A percentile compares a stretch with the other conserved stretches of the same genome.
phyloP scores from a whole-genome alignment of 2,113 vertebrate genomes.

The Larimichthys polyactis region DNA sequence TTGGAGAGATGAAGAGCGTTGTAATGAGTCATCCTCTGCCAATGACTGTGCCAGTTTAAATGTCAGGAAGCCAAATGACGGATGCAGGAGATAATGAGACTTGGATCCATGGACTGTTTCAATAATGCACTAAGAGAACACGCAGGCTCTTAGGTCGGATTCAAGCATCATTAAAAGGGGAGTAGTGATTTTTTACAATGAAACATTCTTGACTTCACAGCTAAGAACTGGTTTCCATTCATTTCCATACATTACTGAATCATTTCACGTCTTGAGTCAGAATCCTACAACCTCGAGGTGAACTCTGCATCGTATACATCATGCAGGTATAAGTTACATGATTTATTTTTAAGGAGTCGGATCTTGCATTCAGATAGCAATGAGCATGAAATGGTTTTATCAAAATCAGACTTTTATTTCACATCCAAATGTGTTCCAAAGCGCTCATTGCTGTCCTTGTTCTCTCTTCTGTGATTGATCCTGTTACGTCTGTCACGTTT shows the following conservation, averaged over 20 bases:
- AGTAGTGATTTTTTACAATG: neutral
- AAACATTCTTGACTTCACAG: neutral
- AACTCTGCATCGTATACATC: neutral
- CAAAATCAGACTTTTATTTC: too few relatives aligned
- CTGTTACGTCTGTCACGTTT: too few relatives aligned
- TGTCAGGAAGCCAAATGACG: slow-evolving; percentile 14
- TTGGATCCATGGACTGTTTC: neutral
- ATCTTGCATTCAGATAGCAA: too few relatives aligned
- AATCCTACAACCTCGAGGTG: neutral
- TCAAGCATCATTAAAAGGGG: neutral
- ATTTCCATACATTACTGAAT: too few relatives aligned
- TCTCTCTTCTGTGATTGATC: too few relatives aligned
- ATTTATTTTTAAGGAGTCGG: too few relatives aligned
- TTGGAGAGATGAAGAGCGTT: slow-evolving; percentile 12
- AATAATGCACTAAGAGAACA: slow-evolving; percentile 1
- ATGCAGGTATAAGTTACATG: neutral
- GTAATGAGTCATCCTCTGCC: slow-evolving; percentile 37
- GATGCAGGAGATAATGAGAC: slow-evolving; percentile 18
- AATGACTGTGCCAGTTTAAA: slow-evolving; percentile 32
- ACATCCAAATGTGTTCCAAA: too few relatives aligned
- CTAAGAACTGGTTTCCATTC: neutral
- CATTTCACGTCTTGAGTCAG: too few relatives aligned
- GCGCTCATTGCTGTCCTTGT: too few relatives aligned
- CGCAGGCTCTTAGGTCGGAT: neutral
- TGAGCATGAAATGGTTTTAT: too few relatives aligned